These are phyloP conservation scores for Macropis europaea DNA, from an alignment of 2,888 invertebrate species.

Conservation along the genomic window DNA sequence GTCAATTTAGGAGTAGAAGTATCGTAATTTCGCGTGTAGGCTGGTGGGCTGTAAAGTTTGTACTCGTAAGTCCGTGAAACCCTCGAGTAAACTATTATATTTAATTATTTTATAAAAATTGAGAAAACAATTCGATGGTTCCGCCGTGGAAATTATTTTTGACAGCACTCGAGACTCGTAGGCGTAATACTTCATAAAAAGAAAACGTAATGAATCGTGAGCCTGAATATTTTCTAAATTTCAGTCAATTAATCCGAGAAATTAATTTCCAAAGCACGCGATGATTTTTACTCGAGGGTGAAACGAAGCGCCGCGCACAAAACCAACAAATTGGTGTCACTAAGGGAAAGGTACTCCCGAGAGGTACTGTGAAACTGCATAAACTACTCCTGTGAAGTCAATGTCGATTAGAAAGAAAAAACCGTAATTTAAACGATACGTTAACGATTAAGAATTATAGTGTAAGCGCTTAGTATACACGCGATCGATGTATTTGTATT, in stretches of 20 bases:
- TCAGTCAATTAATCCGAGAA: too few species aligned
- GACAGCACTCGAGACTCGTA: too few species aligned
- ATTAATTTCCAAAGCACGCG: too few species aligned
- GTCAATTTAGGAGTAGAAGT: slow-evolving; percentile 57
- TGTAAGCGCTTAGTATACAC: slow-evolving; percentile 1
- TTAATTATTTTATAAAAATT: background rate
- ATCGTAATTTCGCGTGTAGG: slow-evolving; percentile 24
- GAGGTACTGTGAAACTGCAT: slow-evolving; percentile 57
- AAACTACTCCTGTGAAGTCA: slow-evolving; percentile 78
- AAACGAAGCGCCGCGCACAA: slow-evolving; percentile 71
- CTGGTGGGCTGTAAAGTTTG: slow-evolving; percentile 30
- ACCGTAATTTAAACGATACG: slow-evolving; percentile 22
- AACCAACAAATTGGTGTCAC: slow-evolving; percentile 58
- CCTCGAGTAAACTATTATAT: slow-evolving; percentile 21
- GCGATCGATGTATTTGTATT: background rate
- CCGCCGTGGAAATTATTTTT: too few species aligned
- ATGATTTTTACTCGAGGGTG: slow-evolving; percentile 38
- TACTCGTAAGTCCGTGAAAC: slow-evolving; percentile 33
- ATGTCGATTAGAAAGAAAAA: slow-evolving; percentile 73
- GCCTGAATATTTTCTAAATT: background rate
- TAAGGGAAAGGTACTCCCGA: slow-evolving; percentile 53
- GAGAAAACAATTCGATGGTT: too few species aligned
- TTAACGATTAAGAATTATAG: slow-evolving; percentile 6
- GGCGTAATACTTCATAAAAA: too few species aligned
- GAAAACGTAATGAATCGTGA: too few species aligned